Base-by-base conservation (phyloP, 2,888 invertebrate genomes). In the Machimus rusticus region DNA sequence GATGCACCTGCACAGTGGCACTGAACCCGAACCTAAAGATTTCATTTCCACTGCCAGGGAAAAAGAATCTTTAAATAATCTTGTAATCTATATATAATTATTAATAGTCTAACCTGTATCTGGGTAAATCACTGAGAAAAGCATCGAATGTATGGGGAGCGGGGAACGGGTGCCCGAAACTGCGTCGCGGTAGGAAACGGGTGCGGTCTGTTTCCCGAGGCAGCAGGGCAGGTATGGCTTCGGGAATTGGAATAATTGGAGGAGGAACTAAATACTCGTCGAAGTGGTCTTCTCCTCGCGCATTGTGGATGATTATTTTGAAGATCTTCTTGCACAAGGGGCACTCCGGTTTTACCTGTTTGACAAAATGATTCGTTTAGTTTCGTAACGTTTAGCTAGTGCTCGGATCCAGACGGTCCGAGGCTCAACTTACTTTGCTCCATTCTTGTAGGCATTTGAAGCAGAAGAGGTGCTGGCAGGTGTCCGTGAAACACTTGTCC, bases 261-360 rank as follows among this genome's bases (percentile, higher is more conserved):
- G 90, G 90, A 84, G 92, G 92, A 46, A 95, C 95, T 90, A 94
- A 92, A 91, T 98, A 97, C 91, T 98, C 96, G 90, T 99, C 98
- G 92, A 97, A 98, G 90, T 98, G 97, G 89, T 96, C 95, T 91
- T 96, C 96, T 0, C 97, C 96, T 89, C 96, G 95, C 4, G 98
- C 97, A 94, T 98, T 98, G 93, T 98, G 98, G 88, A 98, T 97
- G 87, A 99, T 99, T 8, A 96, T 96, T 90, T 96, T 96, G 92
- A 99, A 99, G 4, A 95, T 94, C 91, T 98, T 97, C 91, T 99
- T 99, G 93, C 99, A 99, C 0, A 99, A 93, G 0, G 99, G 99
- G 92, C 98, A 98, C 91, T 97, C 98, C 0, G 98, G 95, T 93
- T 98, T 98, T 16, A 98, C 96, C 96, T 96, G 91, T 6, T 94